Conservation (phyloP, 2,113 vertebrate genomes). For the Tapirus terrestris region DNA sequence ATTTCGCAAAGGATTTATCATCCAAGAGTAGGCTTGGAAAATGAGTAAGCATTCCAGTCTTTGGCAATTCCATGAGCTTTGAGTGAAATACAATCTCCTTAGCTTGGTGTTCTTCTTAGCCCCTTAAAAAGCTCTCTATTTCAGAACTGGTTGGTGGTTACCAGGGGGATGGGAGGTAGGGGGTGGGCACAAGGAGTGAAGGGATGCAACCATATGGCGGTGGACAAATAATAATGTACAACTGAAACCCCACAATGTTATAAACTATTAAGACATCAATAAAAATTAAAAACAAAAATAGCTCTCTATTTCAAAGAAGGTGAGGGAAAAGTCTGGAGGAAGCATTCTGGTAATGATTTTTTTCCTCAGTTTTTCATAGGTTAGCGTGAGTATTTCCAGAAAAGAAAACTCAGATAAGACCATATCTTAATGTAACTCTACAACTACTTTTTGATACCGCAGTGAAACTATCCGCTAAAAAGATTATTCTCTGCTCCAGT, state of each 20-base stretch:
- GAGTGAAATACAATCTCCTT: not conserved
- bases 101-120: not conserved
- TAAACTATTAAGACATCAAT: too few species aligned
- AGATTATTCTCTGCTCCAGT: slow-evolving; percentile 70
- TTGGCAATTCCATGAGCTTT: not conserved
- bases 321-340: not conserved
- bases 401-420: slow-evolving; percentile 7
- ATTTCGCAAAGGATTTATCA: not conserved
- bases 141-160: not conserved
- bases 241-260: too few species aligned
- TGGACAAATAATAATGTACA: too few species aligned
- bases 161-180: too few species aligned
- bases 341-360: not conserved
- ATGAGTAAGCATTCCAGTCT: not conserved
- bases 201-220: too few species aligned
- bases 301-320: not conserved
- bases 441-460: slow-evolving; percentile 60
- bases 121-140: not conserved
- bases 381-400: not conserved
- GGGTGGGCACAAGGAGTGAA: too few species aligned
- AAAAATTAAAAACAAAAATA: too few species aligned
- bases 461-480: slow-evolving; percentile 77
- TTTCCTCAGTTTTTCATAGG: not conserved
- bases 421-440: slow-evolving; percentile 66
- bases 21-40: not conserved